Evolutionary conservation across 2,888 invertebrate genomes (phyloP).

Genomic region (Melipona bicolor): DNA sequence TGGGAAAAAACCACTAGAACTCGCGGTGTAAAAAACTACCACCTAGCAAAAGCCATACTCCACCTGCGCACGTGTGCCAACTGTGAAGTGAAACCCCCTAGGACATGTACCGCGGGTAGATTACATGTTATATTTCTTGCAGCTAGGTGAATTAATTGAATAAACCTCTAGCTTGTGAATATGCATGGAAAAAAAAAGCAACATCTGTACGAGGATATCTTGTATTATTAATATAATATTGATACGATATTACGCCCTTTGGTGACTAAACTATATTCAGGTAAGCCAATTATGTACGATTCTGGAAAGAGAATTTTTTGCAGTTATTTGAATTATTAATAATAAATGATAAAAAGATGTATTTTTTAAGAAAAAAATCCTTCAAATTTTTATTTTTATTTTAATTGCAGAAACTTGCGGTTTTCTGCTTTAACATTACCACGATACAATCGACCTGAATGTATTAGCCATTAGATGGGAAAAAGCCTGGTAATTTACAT

Average conservation of each 20-base stretch:
- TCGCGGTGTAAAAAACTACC: conserved; percentile 69
- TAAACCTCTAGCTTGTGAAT: conserved; percentile 31
- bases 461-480: background rate
- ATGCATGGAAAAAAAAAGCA: background rate
- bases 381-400: background rate
- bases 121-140: conserved; percentile 53
- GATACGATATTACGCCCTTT: background rate
- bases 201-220: background rate
- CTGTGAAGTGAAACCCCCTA: conserved; percentile 73
- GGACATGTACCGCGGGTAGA: conserved; percentile 65
- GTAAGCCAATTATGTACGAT: background rate
- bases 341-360: background rate
- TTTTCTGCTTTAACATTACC: background rate
- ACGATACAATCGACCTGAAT: background rate
- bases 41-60: conserved; percentile 71
- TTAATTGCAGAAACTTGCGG: background rate
- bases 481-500: background rate
- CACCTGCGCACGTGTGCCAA: conserved; percentile 80
- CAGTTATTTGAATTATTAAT: background rate
- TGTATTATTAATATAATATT: background rate
- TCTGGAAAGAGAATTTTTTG: background rate
- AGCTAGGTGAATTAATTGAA: conserved; percentile 61
- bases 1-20: conserved; percentile 72
- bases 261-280: background rate
- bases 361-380: background rate